Evolutionary conservation across 2,888 invertebrate species (phyloP).

Genomic region (Trichogramma dendrolimi): DNA sequence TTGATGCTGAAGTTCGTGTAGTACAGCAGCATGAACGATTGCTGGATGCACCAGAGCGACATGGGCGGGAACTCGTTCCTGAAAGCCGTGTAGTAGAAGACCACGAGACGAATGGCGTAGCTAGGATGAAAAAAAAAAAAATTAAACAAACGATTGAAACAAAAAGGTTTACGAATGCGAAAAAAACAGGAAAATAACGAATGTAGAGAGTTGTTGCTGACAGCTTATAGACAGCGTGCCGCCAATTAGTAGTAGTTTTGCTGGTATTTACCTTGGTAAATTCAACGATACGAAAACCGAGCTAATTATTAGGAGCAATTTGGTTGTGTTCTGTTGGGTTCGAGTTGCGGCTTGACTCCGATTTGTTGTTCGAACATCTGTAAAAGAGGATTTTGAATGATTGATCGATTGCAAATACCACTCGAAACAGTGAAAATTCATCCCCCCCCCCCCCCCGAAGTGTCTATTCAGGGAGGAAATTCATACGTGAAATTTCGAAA

Average conservation of each 20-base stretch:
- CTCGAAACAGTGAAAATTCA: not conserved
- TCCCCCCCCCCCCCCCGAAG: too few species aligned
- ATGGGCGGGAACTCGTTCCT: conserved; percentile 48
- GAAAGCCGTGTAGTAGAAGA: conserved; percentile 54
- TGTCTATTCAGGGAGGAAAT: too few species aligned
- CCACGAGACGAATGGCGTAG: conserved; percentile 56
- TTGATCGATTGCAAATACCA: not conserved
- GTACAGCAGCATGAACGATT: conserved; percentile 61
- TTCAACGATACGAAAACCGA: conserved; percentile 63
- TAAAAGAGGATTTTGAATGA: conserved; percentile 28
- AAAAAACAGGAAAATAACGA: too few species aligned
- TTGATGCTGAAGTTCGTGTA: conserved; percentile 66
- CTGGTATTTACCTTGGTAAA: conserved; percentile 56
- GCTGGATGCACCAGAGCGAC: conserved; percentile 56
- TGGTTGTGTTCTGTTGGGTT: conserved; percentile 61
- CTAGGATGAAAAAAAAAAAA: conserved; percentile 47
- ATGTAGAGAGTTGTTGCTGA: too few species aligned
- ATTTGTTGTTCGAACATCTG: conserved; percentile 53
- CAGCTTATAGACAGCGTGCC: not conserved
- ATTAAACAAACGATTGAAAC: not conserved
- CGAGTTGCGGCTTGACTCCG: conserved; percentile 52
- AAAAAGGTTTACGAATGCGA: too few species aligned
- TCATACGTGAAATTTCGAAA: too few species aligned
- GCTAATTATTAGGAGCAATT: conserved; percentile 65
- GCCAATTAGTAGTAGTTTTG: not conserved